Conservation (phyloP, 1,140 invertebrate species). For the Diorhabda elongata region DNA sequence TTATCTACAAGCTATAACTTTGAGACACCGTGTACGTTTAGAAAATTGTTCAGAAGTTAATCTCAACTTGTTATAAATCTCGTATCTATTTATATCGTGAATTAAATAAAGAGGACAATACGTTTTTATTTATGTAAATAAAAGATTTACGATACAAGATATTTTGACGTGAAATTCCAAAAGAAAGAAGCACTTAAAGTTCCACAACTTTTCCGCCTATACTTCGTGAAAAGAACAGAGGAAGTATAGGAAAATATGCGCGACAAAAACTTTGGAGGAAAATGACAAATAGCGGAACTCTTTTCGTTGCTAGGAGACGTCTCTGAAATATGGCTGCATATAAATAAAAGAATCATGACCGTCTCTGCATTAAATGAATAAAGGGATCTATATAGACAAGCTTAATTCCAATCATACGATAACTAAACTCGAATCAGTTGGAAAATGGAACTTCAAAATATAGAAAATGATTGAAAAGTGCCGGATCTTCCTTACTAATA, state of each 20-base stretch:
- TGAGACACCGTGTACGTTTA: too few relatives aligned
- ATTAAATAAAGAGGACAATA: too few relatives aligned
- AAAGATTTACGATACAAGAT: slow-evolving; percentile 22
- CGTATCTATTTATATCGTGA: too few relatives aligned
- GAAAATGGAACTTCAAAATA: too few relatives aligned
- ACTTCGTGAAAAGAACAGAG: slow-evolving; percentile 23
- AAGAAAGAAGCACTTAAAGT: slow-evolving; percentile 18
- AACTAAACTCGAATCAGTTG: neutral
- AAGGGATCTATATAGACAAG: neutral
- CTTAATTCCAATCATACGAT: neutral
- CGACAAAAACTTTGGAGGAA: slow-evolving; percentile 32
- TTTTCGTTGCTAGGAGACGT: slow-evolving; percentile 35
- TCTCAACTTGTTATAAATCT: too few relatives aligned
- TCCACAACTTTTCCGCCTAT: slow-evolving; percentile 27
- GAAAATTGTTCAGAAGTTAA: too few relatives aligned
- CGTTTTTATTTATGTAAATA: neutral
- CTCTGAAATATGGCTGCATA: slow-evolving; percentile 37
- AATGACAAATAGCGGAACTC: slow-evolving; percentile 38
- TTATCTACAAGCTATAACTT: too few relatives aligned
- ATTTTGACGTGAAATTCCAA: slow-evolving; percentile 12
- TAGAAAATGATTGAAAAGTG: too few relatives aligned
- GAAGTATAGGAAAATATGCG: slow-evolving; percentile 33
- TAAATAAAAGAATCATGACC: slow-evolving; percentile 35
- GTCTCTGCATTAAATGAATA: slow-evolving; percentile 34
- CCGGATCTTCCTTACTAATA: too few relatives aligned